phyloP scores from a whole-genome alignment of 2,797 vertebrate species.

The Channallabes apus region DNA sequence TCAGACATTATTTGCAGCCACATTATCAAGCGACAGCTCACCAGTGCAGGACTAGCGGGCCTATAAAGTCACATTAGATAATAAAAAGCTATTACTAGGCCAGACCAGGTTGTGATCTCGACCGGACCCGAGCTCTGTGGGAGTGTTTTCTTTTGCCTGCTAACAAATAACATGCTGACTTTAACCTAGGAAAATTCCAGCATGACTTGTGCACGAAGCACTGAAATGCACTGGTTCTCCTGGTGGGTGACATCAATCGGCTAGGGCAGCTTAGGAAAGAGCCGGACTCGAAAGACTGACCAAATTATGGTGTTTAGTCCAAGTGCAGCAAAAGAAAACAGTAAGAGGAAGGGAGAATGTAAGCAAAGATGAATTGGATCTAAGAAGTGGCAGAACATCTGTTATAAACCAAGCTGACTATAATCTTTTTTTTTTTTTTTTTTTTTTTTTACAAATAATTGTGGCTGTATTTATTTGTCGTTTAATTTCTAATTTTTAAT shows the following conservation, averaged over 20 bases:
- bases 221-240: background rate
- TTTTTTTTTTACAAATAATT: no score
- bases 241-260: background rate
- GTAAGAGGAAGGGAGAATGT: background rate
- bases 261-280: background rate
- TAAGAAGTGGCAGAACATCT: background rate
- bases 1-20: constrained; percentile 28
- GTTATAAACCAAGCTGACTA: no score
- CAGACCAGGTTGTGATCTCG: background rate
- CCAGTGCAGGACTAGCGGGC: background rate
- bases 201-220: background rate
- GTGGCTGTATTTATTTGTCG: background rate
- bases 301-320: background rate
- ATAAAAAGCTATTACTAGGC: constrained; percentile 7
- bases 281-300: background rate
- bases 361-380: background rate
- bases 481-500: background rate
- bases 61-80: constrained; percentile 4
- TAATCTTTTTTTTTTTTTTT: no score
- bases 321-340: background rate
- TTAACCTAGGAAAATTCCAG: background rate
- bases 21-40: constrained; percentile 28
- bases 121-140: background rate
- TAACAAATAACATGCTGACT: background rate
- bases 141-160: background rate